Evolutionary conservation across 2,888 invertebrate species (phyloP).

Genomic region (Luperina testacea): DNA sequence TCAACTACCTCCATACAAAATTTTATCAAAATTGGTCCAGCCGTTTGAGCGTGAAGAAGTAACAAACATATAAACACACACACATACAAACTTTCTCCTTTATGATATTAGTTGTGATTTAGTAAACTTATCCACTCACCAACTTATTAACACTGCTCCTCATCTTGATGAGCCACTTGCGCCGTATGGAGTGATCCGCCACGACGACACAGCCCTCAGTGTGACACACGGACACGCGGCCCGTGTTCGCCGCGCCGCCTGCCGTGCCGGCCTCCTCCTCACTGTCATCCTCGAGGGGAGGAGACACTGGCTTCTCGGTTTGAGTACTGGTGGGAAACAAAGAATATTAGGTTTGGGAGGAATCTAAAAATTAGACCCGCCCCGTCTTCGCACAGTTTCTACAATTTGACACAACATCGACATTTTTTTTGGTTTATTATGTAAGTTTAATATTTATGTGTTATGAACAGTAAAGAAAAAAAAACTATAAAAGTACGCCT

Average conservation of each 20-base stretch:
- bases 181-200: constrained; percentile 92
- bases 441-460: background rate
- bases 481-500: background rate
- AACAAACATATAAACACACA: no score
- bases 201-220: constrained; percentile 91
- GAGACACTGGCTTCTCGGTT: constrained; percentile 72
- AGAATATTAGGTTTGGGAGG: background rate
- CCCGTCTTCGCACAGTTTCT: background rate
- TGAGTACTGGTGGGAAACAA: constrained; percentile 53
- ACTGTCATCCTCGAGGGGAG: constrained; percentile 77
- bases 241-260: constrained; percentile 38
- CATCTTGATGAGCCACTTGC: constrained; percentile 94
- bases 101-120: no score
- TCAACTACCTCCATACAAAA: no score
- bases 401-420: background rate
- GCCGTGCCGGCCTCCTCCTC: constrained; percentile 69
- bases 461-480: background rate
- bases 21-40: no score
- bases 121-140: constrained; percentile 72
- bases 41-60: no score
- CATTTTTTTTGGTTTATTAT: background rate
- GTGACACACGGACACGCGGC: constrained; percentile 89
- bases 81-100: no score
- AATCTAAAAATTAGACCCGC: background rate
- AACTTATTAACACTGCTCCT: constrained; percentile 92